These are phyloP conservation scores for Gymnarchus niloticus DNA, from an alignment of 2,113 vertebrate genomes.

Conservation along the genomic window DNA sequence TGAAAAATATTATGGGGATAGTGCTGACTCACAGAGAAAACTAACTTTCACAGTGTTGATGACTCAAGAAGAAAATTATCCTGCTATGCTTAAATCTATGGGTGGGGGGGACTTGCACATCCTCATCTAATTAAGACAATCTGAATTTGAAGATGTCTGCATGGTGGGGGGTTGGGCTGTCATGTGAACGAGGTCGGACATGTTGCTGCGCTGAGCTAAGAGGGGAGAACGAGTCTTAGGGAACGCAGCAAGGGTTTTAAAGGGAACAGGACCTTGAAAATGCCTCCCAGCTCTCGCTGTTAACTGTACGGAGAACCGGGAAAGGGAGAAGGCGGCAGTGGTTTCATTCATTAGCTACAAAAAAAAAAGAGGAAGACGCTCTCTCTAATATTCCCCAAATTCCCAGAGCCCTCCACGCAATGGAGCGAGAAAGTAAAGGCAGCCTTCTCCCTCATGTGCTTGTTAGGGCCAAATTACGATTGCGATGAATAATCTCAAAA, in stretches of 20 bases:
- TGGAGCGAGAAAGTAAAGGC: slow-evolving; percentile 55
- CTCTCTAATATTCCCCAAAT: slow-evolving; percentile 67
- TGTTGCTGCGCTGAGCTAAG: not conserved
- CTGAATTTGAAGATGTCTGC: not conserved
- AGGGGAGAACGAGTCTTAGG: slow-evolving; percentile 21
- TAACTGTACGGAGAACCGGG: slow-evolving; percentile 60
- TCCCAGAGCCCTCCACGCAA: slow-evolving; percentile 76
- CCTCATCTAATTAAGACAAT: slow-evolving; percentile 2
- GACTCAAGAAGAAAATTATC: not conserved
- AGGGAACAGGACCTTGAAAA: slow-evolving; percentile 61
- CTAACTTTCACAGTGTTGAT: not conserved
- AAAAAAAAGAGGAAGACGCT: slow-evolving; percentile 85
- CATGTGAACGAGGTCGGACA: not conserved
- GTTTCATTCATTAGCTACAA: slow-evolving; percentile 75
- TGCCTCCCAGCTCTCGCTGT: slow-evolving; percentile 51
- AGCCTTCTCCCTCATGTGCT: slow-evolving; percentile 85
- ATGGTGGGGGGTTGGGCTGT: too few relatives aligned
- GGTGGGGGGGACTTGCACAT: not conserved
- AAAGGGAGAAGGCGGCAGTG: slow-evolving; percentile 57
- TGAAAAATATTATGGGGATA: not conserved
- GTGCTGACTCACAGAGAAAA: not conserved
- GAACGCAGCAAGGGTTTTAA: slow-evolving; percentile 49
- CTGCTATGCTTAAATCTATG: not conserved
- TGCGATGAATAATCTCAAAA: slow-evolving; percentile 74
- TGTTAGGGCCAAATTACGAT: slow-evolving; percentile 81